Conservation (phyloP, 2,797 vertebrate genomes). For the Balearica regulorum region DNA sequence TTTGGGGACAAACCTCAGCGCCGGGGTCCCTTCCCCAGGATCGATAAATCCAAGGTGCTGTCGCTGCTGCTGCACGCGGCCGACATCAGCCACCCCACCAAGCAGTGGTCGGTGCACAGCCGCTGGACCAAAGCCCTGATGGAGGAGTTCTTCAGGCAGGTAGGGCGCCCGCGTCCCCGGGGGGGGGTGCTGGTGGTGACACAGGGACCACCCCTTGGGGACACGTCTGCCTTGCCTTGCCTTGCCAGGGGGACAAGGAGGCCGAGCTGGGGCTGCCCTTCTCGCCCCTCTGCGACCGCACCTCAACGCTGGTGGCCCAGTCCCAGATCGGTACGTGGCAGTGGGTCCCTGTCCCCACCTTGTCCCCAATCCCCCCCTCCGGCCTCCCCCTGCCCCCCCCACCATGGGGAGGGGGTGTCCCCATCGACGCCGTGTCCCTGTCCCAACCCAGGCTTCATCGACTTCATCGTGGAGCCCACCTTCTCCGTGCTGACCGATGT, state of each 20-base stretch:
- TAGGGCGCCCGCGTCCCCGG: neutral
- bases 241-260: constrained; percentile 88
- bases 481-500: constrained; percentile 92
- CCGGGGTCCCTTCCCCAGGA: constrained; percentile 57
- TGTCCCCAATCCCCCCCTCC: too few species aligned
- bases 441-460: constrained; percentile 83
- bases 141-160: constrained; percentile 96
- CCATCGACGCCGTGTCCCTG: neutral
- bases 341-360: neutral
- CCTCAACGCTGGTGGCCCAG: constrained; percentile 88
- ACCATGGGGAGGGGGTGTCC: fast-evolving
- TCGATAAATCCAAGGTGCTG: constrained; percentile 89
- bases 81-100: constrained; percentile 94
- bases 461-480: constrained; percentile 93
- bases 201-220: neutral
- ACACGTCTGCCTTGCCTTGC: neutral
- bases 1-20: neutral
- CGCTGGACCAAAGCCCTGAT: constrained; percentile 93
- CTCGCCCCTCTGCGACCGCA: constrained; percentile 91
- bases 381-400: too few species aligned
- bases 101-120: constrained; percentile 89
- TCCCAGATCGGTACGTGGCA: constrained; percentile 87
- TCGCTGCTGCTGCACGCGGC: constrained; percentile 91
- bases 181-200: neutral
- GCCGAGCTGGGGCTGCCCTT: constrained; percentile 89